Conservation (phyloP, 1,140 invertebrate species). For the Meloidogyne chitwoodi region DNA sequence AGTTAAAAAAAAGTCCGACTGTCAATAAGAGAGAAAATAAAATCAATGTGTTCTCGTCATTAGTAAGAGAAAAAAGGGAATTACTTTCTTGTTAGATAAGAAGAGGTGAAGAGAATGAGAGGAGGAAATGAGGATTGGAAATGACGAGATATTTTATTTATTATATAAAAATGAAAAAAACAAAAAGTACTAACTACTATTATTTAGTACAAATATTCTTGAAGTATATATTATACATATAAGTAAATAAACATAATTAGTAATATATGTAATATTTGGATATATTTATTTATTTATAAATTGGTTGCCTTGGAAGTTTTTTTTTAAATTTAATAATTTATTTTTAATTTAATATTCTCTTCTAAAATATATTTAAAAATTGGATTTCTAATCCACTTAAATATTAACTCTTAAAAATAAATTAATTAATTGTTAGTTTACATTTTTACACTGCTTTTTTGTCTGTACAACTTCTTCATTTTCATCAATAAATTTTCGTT, state of each 20-base stretch:
- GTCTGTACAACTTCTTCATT: not conserved
- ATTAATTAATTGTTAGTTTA: not conserved
- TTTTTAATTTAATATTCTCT: not conserved
- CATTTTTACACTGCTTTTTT: not conserved
- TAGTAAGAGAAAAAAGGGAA: not conserved
- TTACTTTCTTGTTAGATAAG: not conserved
- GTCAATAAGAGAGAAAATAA: not conserved
- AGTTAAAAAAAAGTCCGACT: not conserved
- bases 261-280: too few relatives aligned
- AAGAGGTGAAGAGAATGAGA: not conserved
- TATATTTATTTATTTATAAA: not conserved
- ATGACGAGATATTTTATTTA: not conserved
- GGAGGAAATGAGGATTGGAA: not conserved
- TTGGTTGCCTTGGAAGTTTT: not conserved
- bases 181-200: not conserved
- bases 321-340: not conserved
- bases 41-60: not conserved
- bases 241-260: too few relatives aligned
- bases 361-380: too few relatives aligned
- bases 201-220: too few relatives aligned
- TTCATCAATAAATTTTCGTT: not conserved
- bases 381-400: too few relatives aligned
- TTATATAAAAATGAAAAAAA: not conserved
- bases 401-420: too few relatives aligned
- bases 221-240: too few relatives aligned